Evolutionary conservation across 2,888 invertebrate species (phyloP).

Genomic region (Branchellion lobata): DNA sequence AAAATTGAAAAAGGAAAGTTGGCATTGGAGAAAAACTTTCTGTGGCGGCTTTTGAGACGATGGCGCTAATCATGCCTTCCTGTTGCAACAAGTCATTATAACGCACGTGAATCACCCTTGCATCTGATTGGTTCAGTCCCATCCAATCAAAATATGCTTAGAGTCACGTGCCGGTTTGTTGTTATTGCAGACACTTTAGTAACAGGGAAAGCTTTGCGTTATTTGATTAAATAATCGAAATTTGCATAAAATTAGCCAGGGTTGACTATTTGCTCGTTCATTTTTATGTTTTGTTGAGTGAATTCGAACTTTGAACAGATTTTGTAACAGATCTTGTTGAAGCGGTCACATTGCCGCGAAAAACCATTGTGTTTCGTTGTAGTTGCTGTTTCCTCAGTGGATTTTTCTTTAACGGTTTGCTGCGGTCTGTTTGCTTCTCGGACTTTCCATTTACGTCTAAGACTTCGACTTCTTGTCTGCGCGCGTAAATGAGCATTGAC

Average conservation of each 20-base stretch:
- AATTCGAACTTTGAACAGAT: background rate
- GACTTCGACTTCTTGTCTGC: too few species aligned
- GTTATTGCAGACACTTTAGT: conserved; percentile 15
- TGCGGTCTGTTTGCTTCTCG: too few species aligned
- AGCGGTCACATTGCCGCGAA: conserved; percentile 16
- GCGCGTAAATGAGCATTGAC: too few species aligned
- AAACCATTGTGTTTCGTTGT: background rate
- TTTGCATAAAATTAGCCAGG: background rate
- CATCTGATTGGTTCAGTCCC: background rate
- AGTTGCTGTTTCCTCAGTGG: too few species aligned
- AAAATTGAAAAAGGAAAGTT: too few species aligned
- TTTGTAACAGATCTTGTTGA: background rate
- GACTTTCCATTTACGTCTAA: too few species aligned
- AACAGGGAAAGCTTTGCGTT: background rate
- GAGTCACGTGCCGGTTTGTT: conserved; percentile 7
- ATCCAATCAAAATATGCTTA: background rate
- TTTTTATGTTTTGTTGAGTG: background rate
- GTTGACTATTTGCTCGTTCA: background rate
- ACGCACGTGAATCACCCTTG: background rate
- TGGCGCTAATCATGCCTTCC: too few species aligned
- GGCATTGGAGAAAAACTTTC: too few species aligned
- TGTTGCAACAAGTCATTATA: too few species aligned
- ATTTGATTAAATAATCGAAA: background rate
- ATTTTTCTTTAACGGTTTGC: too few species aligned
- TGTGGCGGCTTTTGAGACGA: too few species aligned